A percentile compares a stretch with the other conserved stretches of the same genome.
Conservation (phyloP, 2,113 vertebrate genomes). For the Chaenogobius annularis region DNA sequence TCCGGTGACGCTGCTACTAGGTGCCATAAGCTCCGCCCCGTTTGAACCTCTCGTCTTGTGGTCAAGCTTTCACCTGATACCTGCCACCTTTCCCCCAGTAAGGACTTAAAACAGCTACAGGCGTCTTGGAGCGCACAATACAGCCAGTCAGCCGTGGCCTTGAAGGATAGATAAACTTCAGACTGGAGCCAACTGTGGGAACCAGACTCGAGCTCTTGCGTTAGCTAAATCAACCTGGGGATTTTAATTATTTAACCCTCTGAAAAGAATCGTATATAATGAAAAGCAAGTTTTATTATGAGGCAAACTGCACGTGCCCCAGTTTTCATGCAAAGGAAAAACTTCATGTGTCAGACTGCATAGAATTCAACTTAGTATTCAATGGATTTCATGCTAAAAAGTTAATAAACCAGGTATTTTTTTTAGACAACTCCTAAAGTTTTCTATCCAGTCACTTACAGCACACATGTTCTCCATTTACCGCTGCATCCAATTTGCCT, state of each 20-base stretch:
- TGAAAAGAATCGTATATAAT: not conserved
- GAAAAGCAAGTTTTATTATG: not conserved
- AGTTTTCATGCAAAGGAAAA: too few species aligned
- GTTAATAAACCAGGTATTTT: not conserved
- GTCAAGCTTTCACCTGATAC: constrained; percentile 54
- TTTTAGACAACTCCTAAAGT: not conserved
- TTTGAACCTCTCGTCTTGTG: constrained; percentile 16
- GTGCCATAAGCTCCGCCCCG: constrained; percentile 17
- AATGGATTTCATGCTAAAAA: not conserved
- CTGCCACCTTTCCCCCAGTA: constrained; percentile 69
- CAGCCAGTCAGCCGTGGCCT: constrained; percentile 17
- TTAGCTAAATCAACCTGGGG: not conserved
- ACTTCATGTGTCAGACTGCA: not conserved
- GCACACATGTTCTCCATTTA: too few species aligned
- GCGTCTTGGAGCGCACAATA: constrained; percentile 29
- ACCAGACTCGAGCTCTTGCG: constrained; percentile 24
- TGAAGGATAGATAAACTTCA: constrained; percentile 44
- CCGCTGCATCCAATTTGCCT: too few species aligned
- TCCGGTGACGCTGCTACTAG: constrained; percentile 47
- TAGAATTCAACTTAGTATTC: not conserved
- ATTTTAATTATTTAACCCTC: not conserved
- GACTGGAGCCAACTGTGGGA: constrained; percentile 12
- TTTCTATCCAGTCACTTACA: not conserved
- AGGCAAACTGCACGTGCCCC: not conserved
- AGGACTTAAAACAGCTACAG: constrained; percentile 26